phyloP scores from a whole-genome alignment of 2,797 vertebrate species.

The Lithobates sylvaticus region DNA sequence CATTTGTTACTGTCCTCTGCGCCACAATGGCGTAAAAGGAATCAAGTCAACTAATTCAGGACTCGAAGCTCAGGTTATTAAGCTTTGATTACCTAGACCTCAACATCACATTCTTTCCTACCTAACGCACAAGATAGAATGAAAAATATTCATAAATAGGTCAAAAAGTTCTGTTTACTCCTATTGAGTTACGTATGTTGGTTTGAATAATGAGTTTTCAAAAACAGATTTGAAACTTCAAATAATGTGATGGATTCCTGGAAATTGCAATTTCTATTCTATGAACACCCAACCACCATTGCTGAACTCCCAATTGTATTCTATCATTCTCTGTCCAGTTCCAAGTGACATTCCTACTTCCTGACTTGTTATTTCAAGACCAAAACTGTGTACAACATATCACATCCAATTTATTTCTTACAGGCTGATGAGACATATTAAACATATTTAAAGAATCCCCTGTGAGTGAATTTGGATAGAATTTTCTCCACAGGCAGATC shows the following conservation, averaged over 20 bases:
- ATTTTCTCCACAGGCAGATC: not conserved
- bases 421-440: conserved; percentile 36
- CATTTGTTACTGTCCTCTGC: too few species aligned
- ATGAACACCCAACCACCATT: not conserved
- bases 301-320: conserved; percentile 22
- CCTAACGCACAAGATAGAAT: too few species aligned
- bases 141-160: too few species aligned
- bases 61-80: too few species aligned
- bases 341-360: conserved; percentile 44
- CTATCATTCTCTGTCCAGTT: conserved; percentile 31
- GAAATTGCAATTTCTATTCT: conserved; percentile 28
- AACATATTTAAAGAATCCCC: conserved; percentile 42
- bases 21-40: too few species aligned
- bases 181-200: not conserved
- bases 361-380: conserved; percentile 38
- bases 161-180: not conserved
- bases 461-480: conserved; percentile 13
- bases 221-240: conserved; percentile 4
- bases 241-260: conserved; percentile 24
- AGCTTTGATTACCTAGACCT: too few species aligned
- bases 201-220: conserved; percentile 1
- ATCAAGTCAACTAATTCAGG: too few species aligned
- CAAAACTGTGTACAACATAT: conserved; percentile 33
- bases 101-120: too few species aligned
- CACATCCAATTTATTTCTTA: conserved; percentile 38